A percentile compares a stretch with the other conserved stretches of the same genome.
phyloP scores from a whole-genome alignment of 2,797 vertebrate genomes.

The Sciurus vulgaris region DNA sequence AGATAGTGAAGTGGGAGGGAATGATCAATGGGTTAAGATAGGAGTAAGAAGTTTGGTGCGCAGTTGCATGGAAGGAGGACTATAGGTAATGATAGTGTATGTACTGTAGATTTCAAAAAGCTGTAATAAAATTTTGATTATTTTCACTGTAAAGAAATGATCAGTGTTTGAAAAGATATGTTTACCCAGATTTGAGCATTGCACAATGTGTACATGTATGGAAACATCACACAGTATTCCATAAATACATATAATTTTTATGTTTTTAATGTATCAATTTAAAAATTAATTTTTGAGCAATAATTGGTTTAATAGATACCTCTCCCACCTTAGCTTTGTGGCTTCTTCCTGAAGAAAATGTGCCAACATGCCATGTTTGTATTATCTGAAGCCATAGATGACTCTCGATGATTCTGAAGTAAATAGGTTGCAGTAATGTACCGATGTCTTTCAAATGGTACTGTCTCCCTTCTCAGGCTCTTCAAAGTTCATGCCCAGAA shows the following conservation, averaged over 20 bases:
- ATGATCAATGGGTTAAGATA: too few relatives aligned
- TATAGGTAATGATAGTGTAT: background rate
- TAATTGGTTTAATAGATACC: conserved; percentile 55
- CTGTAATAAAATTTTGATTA: background rate
- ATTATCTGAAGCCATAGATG: background rate
- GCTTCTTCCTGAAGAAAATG: background rate
- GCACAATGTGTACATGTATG: background rate
- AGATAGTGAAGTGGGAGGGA: accelerated
- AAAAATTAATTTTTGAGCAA: background rate
- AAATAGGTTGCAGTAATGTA: background rate
- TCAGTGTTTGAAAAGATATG: background rate
- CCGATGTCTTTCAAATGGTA: background rate
- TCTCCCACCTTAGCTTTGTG: background rate
- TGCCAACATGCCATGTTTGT: background rate
- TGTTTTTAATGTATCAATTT: background rate
- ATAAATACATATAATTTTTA: background rate
- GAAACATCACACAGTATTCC: background rate
- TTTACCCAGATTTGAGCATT: background rate
- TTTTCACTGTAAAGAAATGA: background rate
- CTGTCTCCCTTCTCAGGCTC: background rate
- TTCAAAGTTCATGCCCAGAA: background rate
- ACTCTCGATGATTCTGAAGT: background rate
- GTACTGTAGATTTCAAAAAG: background rate
- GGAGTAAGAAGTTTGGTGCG: background rate
- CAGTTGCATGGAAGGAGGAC: background rate